Base-by-base conservation (phyloP, 2,797 vertebrate species). In the Enteromius treurensis region DNA sequence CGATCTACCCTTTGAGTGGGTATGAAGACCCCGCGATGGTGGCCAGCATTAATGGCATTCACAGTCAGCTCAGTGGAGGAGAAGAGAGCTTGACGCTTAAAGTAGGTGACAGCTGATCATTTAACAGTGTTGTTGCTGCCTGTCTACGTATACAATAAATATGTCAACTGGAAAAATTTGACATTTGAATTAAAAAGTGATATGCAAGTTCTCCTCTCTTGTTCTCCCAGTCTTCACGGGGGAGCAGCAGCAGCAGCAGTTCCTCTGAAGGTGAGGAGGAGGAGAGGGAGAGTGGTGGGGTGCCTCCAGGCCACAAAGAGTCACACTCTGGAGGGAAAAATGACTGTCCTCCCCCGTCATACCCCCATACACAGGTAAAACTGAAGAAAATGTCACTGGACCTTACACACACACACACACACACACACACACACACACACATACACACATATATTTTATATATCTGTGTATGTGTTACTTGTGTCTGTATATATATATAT, bases 191-290 rank as follows among this genome's bases (percentile, higher is more conserved):
- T 32, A 19, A 6, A 88, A 68, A 70, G 82, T 80, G 74, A 51
- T 23, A 11, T 68, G 9, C 1, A 42, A 42, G 40, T 15, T 13
- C 45, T 23, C 32, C 74, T 90, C 90, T 53, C 87, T 88, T 21
- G 1, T 51, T 67, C 75, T 88, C 84, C 64, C 83, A 96, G 96
- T 96, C 96, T 88, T 95, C 94, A 70, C 94, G 93, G 90, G 94
- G 93, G 29, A 91, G 90, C 82, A 95, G 91, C 89, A 95, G 94
- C 91, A 98, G 97, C 95, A 97, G 97, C 86, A 98, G 96, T 77
- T 98, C 97, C 55, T 98, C 97, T 0, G 98, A 98, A 87, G 97
- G 95, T 5, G 97, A 98, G 2, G 97, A 98, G n/a, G 98, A 98
- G 86, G 98, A 99, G 88, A 95, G 94, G 0, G 96, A 97, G 74